phyloP scores from a whole-genome alignment of 1,140 invertebrate species.

The Drosophila seguyi region DNA sequence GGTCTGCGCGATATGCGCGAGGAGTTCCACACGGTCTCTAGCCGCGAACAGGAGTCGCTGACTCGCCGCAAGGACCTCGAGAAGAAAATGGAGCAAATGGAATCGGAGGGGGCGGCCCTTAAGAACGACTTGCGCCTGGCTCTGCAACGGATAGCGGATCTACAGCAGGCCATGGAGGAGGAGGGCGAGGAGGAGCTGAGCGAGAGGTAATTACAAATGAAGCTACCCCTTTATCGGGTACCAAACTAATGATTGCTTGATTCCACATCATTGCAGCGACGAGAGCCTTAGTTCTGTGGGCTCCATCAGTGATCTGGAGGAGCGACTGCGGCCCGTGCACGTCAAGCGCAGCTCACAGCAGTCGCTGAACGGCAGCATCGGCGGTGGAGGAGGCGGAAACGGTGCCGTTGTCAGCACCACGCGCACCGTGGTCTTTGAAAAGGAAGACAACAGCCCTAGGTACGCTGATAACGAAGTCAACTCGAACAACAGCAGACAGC shows the following conservation, averaged over 20 bases:
- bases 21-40: conserved; percentile 88
- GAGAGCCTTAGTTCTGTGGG: conserved; percentile 79
- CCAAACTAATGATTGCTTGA: background rate
- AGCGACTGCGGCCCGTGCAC: conserved; percentile 75
- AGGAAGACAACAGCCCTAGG: conserved; percentile 84
- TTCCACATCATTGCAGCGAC: conserved; percentile 54
- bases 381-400: conserved; percentile 15
- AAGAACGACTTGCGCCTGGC: conserved; percentile 92
- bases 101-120: conserved; percentile 88
- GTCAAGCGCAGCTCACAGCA: conserved; percentile 74
- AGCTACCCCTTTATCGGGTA: no score
- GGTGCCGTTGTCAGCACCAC: conserved; percentile 62
- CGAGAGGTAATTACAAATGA: conserved; percentile 86
- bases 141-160: conserved; percentile 92
- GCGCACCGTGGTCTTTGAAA: conserved; percentile 78
- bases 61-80: conserved; percentile 89
- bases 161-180: conserved; percentile 94
- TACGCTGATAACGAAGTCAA: conserved; percentile 80
- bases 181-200: conserved; percentile 89
- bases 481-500: conserved; percentile 73
- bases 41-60: conserved; percentile 90
- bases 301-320: conserved; percentile 80
- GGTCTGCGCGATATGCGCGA: conserved; percentile 90
- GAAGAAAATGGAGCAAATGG: conserved; percentile 89
- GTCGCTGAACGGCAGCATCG: conserved; percentile 61